Conservation (phyloP, 2,888 invertebrate species). For the Drosophila sordidula region DNA sequence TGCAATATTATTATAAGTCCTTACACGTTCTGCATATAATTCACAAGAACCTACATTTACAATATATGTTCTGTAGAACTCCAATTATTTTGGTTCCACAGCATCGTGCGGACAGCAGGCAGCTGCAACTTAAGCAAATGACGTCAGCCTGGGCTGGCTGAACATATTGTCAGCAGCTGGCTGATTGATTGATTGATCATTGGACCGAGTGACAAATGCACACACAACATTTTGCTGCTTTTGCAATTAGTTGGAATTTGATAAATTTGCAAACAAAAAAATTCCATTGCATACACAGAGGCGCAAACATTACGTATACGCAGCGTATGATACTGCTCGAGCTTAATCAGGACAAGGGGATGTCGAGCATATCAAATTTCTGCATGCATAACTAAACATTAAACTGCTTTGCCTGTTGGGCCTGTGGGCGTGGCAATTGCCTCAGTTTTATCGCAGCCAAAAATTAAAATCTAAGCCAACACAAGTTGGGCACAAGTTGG, state of each 20-base stretch:
- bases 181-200: constrained; percentile 41
- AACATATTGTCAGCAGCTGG: constrained; percentile 14
- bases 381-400: constrained; percentile 6
- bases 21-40: no score
- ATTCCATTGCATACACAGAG: neutral
- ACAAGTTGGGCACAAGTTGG: constrained; percentile 42
- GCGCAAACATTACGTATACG: constrained; percentile 10
- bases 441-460: constrained; percentile 59
- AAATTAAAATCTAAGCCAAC: constrained; percentile 77
- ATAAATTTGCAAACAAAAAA: constrained; percentile 4
- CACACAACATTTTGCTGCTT: constrained; percentile 11
- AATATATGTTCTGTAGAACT: no score
- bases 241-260: constrained; percentile 30
- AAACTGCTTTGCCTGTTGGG: neutral
- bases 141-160: constrained; percentile 9
- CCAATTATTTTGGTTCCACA: no score
- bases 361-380: neutral
- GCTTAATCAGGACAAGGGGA: no score
- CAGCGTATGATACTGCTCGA: neutral
- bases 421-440: constrained; percentile 24
- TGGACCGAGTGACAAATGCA: constrained; percentile 18
- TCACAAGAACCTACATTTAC: no score
- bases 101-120: no score
- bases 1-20: no score
- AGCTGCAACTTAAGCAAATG: constrained; percentile 16